Percentiles rank a stretch among this genome's conserved stretches.
Evolutionary conservation across 2,888 invertebrate species (phyloP).

Genomic region (Drosophila aldrichi): DNA sequence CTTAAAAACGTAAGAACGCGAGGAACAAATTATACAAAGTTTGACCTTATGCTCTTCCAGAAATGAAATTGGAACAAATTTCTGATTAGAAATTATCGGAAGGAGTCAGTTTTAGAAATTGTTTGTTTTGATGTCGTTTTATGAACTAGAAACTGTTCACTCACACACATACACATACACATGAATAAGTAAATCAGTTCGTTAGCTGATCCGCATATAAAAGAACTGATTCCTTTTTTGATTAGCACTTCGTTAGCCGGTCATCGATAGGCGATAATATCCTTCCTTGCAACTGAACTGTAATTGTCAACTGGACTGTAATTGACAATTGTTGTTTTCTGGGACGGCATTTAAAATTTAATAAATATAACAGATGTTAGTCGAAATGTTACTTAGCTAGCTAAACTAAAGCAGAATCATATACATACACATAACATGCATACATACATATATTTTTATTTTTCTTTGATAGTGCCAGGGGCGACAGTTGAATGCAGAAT

Average conservation of each 20-base stretch:
- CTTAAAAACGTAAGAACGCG: conserved; percentile 4
- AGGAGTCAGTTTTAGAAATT: conserved; percentile 4
- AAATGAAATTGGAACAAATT: conserved; percentile 3
- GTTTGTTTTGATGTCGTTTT: conserved; percentile 12
- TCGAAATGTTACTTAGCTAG: conserved; percentile 20
- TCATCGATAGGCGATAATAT: conserved; percentile 6
- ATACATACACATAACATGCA: background rate
- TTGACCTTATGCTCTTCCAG: conserved; percentile 25
- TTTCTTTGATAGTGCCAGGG: background rate
- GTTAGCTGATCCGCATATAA: background rate
- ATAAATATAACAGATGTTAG: background rate
- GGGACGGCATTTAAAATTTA: conserved; percentile 1
- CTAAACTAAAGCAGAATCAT: conserved; percentile 12
- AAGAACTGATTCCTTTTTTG: conserved; percentile 9
- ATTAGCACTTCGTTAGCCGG: conserved; percentile 5
- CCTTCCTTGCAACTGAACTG: conserved; percentile 3
- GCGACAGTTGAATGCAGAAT: background rate
- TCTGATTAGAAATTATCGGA: conserved; percentile 2
- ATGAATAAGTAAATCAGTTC: conserved; percentile 4
- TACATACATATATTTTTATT: background rate
- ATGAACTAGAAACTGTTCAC: background rate
- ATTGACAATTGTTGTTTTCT: conserved; percentile 1
- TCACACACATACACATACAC: background rate
- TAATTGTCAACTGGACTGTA: background rate
- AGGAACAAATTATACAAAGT: conserved; percentile 21